These are phyloP conservation scores for Drosophila repleta DNA, from an alignment of 1,140 invertebrate species.

Conservation along the genomic window DNA sequence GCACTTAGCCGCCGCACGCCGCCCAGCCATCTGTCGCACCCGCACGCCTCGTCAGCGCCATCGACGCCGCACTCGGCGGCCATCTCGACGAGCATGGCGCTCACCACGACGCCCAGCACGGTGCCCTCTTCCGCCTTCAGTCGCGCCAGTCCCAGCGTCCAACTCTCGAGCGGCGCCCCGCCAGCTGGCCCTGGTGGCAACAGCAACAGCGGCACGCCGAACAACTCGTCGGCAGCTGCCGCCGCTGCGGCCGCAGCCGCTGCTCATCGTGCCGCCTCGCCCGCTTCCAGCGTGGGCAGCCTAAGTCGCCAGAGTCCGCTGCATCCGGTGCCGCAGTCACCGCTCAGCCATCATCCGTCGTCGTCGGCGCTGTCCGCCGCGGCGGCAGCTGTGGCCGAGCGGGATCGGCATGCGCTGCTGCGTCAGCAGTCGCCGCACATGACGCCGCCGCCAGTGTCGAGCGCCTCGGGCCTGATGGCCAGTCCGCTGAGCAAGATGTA, in stretches of 20 bases:
- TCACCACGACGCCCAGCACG: constrained; percentile 68
- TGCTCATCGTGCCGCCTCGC: constrained; percentile 78
- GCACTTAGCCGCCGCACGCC: constrained; percentile 76
- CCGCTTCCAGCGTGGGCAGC: constrained; percentile 76
- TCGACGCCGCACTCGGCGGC: constrained; percentile 69
- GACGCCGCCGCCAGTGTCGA: constrained; percentile 83
- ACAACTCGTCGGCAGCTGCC: constrained; percentile 60
- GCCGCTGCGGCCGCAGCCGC: constrained; percentile 66
- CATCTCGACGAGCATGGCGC: constrained; percentile 58
- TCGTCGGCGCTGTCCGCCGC: constrained; percentile 76
- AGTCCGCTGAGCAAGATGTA: constrained; percentile 84
- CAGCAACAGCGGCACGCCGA: constrained; percentile 51
- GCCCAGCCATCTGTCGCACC: constrained; percentile 71
- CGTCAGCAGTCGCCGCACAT: constrained; percentile 84
- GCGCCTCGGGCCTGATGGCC: constrained; percentile 83
- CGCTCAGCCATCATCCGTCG: constrained; percentile 79
- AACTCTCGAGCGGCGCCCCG: constrained; percentile 60
- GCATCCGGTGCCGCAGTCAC: constrained; percentile 79
- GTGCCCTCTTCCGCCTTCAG: constrained; percentile 83
- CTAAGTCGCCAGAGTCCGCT: constrained; percentile 80
- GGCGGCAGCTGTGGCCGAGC: constrained; percentile 76
- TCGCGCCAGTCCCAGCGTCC: constrained; percentile 83
- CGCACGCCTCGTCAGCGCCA: constrained; percentile 66
- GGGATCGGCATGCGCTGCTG: constrained; percentile 81
- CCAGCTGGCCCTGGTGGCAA: constrained; percentile 58